Evolutionary conservation across 2,113 vertebrate species (phyloP), one percentile per base, ranked within the genome.

Genomic region (Pachycephala philippinensis): DNA sequence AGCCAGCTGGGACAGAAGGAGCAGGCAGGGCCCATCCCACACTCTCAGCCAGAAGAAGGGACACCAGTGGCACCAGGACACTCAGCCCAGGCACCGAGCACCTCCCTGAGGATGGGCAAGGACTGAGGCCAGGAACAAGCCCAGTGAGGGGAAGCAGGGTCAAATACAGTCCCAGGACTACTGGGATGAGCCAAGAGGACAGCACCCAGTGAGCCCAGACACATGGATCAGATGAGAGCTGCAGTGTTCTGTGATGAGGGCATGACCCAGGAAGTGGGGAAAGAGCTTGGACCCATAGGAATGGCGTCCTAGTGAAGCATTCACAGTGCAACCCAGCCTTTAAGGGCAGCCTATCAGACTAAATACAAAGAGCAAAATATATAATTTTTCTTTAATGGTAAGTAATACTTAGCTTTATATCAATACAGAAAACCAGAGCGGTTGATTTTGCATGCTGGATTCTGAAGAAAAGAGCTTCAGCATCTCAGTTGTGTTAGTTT

Each of bases 231-330:
- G 44, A 26, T 26, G 54, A 60, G 14, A 61, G 19, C 21, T 59
- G 23, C 60, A 26, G 7, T 10, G 4, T 54, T 10, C 39, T 47
- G 35, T 52, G 37, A 42, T 7, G 15, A 8, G 13, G 8, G 16
- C n/a, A 33, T 6, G n/a, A 45, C 10, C 6, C 5, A 47, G 27
- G 9, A 52, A 31, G 7, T 1, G 0, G 5, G 8, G 6, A n/a
- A 84, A 53, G 27, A 12, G 4, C 16, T 27, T n/a, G 15, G 47
- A 49, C 13, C 15, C 18, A 15, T 16, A 11, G 3, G 10, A 45
- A 50, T 20, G 14, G 22, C 18, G 20, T 39, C 10, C 21, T 59
- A 50, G 15, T 19, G 12, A 44, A 50, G 3, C 18, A 37, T 17
- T 45, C 14, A 21, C 53, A 50, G 20, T 56, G 30, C 12, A 50